These are phyloP conservation scores for Ctenosaura bakeri DNA, from an alignment of 2,797 vertebrate genomes.

Conservation along the genomic window DNA sequence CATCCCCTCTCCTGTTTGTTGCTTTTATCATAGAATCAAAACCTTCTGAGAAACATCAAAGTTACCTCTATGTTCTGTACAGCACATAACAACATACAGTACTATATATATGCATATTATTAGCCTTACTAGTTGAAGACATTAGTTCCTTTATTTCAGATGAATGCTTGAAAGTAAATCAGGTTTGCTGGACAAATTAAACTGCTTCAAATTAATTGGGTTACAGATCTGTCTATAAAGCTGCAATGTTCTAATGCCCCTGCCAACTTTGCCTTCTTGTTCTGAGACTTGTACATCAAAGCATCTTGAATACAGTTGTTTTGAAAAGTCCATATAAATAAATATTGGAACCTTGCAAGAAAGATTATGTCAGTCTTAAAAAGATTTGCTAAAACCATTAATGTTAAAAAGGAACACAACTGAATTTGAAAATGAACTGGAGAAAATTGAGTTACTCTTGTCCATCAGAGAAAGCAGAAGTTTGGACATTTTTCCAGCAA, in stretches of 20 bases:
- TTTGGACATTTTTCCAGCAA: slow-evolving; percentile 56
- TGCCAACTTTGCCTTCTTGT: not conserved
- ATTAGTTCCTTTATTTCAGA: not conserved
- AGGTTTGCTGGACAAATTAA: not conserved
- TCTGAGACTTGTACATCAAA: not conserved
- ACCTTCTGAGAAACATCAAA: not conserved
- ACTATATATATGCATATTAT: not conserved
- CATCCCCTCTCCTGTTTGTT: not conserved
- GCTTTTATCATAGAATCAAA: not conserved
- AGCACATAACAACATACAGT: not conserved
- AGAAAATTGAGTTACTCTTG: slow-evolving; percentile 57
- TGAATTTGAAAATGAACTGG: slow-evolving; percentile 42
- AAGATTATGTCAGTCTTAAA: slow-evolving; percentile 27
- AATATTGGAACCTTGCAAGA: slow-evolving; percentile 42
- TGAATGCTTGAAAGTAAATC: not conserved
- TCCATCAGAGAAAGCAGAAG: slow-evolving; percentile 57
- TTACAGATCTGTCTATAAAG: slow-evolving; percentile 7
- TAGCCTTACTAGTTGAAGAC: not conserved
- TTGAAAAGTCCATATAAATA: slow-evolving; percentile 49
- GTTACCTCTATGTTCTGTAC: not conserved
- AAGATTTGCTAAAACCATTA: slow-evolving; percentile 57
- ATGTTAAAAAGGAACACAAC: slow-evolving; percentile 48
- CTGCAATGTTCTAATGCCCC: not conserved
- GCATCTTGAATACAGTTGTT: not conserved
- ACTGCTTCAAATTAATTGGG: slow-evolving; percentile 8